A percentile compares a stretch with the other conserved stretches of the same genome.
Conservation (phyloP, 1,140 invertebrate species). For the Trichomalopsis sarcophagae region DNA sequence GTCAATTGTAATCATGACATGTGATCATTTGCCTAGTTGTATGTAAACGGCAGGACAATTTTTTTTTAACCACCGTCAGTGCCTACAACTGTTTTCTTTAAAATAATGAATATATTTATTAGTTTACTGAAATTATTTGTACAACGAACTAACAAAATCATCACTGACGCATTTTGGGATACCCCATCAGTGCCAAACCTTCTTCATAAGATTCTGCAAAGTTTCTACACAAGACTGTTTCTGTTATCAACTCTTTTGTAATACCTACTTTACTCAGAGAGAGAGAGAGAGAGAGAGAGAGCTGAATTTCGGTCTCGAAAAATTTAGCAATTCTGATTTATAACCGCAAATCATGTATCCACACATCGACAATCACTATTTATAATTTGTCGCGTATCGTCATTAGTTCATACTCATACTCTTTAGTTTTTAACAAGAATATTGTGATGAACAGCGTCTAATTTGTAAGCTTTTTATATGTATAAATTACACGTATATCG, state of each 20-base stretch:
- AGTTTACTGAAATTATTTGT: constrained; percentile 25
- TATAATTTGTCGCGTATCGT: constrained; percentile 21
- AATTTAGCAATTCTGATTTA: constrained; percentile 34
- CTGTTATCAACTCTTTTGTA: constrained; percentile 15
- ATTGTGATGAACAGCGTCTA: constrained; percentile 34
- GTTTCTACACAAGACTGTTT: constrained; percentile 27
- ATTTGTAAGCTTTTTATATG: constrained; percentile 38
- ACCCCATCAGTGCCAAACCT: constrained; percentile 40
- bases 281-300: not conserved
- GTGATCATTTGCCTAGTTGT: constrained; percentile 35
- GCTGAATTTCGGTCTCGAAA: not conserved
- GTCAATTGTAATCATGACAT: constrained; percentile 37
- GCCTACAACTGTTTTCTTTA: constrained; percentile 34
- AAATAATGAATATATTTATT: constrained; percentile 14
- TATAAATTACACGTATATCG: constrained; percentile 4
- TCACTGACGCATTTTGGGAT: constrained; percentile 43
- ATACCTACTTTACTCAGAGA: not conserved
- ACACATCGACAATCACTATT: constrained; percentile 19
- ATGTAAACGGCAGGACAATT: not conserved
- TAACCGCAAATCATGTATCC: not conserved
- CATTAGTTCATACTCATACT: not conserved
- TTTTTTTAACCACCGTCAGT: constrained; percentile 44
- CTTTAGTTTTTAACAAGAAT: constrained; percentile 38
- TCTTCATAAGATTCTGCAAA: constrained; percentile 4
- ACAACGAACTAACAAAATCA: not conserved